Evolutionary conservation across 64 coral and sea anemone genomes (phyloP).

Genomic region (Montipora capricornis): DNA sequence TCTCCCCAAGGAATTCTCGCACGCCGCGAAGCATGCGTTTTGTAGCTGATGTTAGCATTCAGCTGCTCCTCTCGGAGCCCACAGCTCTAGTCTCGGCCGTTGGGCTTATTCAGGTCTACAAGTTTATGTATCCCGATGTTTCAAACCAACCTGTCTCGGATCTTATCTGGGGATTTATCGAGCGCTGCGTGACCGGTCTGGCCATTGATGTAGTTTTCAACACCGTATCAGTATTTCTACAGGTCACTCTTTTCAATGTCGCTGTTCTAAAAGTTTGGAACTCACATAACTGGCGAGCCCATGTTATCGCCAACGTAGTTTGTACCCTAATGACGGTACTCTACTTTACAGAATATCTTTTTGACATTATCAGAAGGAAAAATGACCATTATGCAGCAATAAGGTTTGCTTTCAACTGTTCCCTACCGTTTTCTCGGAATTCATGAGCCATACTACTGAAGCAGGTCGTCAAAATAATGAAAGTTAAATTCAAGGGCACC

Average conservation of each 20-base stretch:
- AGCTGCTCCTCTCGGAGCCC: no score
- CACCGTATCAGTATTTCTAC: slow-evolving; percentile 37
- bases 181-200: slow-evolving; percentile 26
- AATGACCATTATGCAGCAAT: not conserved
- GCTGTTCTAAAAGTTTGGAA: slow-evolving; percentile 44
- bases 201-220: slow-evolving; percentile 57
- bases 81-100: not conserved
- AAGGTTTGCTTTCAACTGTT: slow-evolving; percentile 34
- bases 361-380: slow-evolving; percentile 24
- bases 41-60: no score
- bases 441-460: not conserved
- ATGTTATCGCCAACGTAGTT: slow-evolving; percentile 43
- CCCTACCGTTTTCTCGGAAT: slow-evolving; percentile 6
- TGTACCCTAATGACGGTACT: not conserved
- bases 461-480: no score
- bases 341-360: slow-evolving; percentile 36
- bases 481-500: not conserved
- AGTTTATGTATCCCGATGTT: slow-evolving; percentile 6
- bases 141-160: not conserved
- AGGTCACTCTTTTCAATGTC: slow-evolving; percentile 32
- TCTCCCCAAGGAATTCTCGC: no score
- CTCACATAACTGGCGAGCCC: slow-evolving; percentile 18
- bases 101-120: slow-evolving; percentile 17
- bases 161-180: slow-evolving; percentile 33
- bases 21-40: no score